Evolutionary conservation across 1,140 invertebrate species (phyloP), one percentile per base, ranked within the genome.

Genomic region (Brachionus sp.): DNA sequence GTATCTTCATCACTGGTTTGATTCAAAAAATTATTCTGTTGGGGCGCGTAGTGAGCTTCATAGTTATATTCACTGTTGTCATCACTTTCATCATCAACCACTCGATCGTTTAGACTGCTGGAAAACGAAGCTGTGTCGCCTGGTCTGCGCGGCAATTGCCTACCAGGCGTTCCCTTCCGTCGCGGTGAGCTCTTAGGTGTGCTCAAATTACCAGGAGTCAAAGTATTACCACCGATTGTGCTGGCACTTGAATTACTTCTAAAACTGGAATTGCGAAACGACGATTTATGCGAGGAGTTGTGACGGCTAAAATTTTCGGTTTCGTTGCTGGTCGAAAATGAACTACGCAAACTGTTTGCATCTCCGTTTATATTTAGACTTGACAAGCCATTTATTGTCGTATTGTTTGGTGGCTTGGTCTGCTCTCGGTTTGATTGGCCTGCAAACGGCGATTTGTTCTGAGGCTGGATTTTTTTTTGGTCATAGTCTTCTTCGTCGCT

Each of bases 401-500:
- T 5, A 75, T 46, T 70, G 35, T 19, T 12, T 25, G 70, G 70
- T 10, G 70, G 46, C 23, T 46, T 75, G 1, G 16, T 75, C 33
- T 46, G 19, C 23, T 75, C 42, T 16, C 70, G 37, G 33, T 75
- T 75, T 75, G 70, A 25, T 46, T 75, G 70, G 5, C 25, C 44
- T 19, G 70, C 44, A 70, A 70, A 70, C 37, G 66, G 37, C n/a
- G 70, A 46, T 35, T 75, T 75, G 19, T 29, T 46, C 44, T 42
- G 66, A 70, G 37, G 70, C 44, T 75, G 70, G 42, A 39, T 3
- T 46, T 75, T 75, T 75, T 50, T 75, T 25, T 16, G 33, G 16
- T 80, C 29, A 33, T 62, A 80, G 12, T 80, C 77, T 62, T 80
- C 77, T 19, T 66, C 62, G 33, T 80, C 77, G 39, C 77, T 80